phyloP scores from a whole-genome alignment of 2,888 invertebrate species.

The Habroteleia sp. region DNA sequence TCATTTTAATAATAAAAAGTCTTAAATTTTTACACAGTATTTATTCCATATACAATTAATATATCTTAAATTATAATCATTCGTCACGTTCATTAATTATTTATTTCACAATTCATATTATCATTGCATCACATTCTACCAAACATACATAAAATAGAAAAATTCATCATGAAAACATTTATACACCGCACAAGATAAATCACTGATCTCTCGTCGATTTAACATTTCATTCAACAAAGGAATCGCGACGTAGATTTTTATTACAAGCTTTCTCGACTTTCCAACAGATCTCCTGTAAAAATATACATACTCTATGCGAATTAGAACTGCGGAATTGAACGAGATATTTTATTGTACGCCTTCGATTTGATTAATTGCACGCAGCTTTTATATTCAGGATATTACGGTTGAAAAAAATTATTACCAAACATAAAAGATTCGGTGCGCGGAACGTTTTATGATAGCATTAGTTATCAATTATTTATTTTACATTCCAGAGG shows the following conservation, averaged over 20 bases:
- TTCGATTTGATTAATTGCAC: too few species aligned
- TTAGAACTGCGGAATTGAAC: constrained; percentile 9
- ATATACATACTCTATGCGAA: constrained; percentile 28
- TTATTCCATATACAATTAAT: constrained; percentile 67
- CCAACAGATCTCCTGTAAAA: constrained; percentile 20
- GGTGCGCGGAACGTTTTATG: too few species aligned
- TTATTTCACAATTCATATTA: too few species aligned
- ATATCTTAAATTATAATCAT: constrained; percentile 68
- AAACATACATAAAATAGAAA: too few species aligned
- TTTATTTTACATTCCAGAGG: too few species aligned
- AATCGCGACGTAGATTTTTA: constrained; percentile 35
- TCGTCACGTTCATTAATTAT: constrained; percentile 67
- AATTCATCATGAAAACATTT: too few species aligned
- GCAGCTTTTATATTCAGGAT: too few species aligned
- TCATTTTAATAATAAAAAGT: too few species aligned
- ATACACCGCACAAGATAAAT: constrained; percentile 47
- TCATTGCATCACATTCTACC: too few species aligned
- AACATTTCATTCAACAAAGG: constrained; percentile 39
- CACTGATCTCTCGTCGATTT: constrained; percentile 17
- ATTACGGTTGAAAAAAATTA: too few species aligned
- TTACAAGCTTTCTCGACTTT: constrained; percentile 15
- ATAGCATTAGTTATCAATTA: too few species aligned
- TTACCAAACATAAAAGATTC: too few species aligned
- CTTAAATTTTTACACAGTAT: constrained; percentile 63
- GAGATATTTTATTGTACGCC: constrained; percentile 1